Conservation (phyloP, 2,888 invertebrate species). For the Coelopa pilipes region DNA sequence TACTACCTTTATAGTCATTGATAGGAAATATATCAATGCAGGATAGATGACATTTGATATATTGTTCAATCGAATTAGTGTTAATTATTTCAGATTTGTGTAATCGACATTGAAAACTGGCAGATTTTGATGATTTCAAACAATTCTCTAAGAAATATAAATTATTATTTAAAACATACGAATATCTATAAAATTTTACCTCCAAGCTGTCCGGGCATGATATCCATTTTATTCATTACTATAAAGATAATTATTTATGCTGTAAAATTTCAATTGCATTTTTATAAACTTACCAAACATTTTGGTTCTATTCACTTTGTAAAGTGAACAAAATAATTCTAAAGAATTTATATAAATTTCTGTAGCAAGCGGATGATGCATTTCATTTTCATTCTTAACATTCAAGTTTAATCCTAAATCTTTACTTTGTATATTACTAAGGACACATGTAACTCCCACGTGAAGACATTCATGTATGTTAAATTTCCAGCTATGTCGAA, state of each 20-base stretch:
- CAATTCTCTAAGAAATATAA: constrained; percentile 52
- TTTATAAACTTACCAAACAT: constrained; percentile 55
- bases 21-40: constrained; percentile 55
- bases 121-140: constrained; percentile 59
- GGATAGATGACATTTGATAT: constrained; percentile 54
- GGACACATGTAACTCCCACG: constrained; percentile 68
- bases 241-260: constrained; percentile 8
- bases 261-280: background rate
- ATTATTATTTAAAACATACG: background rate
- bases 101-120: constrained; percentile 63
- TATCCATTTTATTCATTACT: constrained; percentile 64
- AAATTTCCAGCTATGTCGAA: constrained; percentile 75
- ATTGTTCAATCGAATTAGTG: constrained; percentile 30
- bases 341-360: constrained; percentile 62
- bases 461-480: constrained; percentile 73
- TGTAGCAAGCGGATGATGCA: constrained; percentile 68
- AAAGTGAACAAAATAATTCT: constrained; percentile 61
- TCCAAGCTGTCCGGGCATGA: constrained; percentile 56
- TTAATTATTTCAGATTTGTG: constrained; percentile 38
- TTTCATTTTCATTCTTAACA: constrained; percentile 76
- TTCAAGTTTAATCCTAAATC: constrained; percentile 75
- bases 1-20: constrained; percentile 48
- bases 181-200: constrained; percentile 43
- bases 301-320: constrained; percentile 55
- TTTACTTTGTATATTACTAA: constrained; percentile 69